phyloP scores from a whole-genome alignment of 2,113 vertebrate species.

The Phaethornis superciliosus region DNA sequence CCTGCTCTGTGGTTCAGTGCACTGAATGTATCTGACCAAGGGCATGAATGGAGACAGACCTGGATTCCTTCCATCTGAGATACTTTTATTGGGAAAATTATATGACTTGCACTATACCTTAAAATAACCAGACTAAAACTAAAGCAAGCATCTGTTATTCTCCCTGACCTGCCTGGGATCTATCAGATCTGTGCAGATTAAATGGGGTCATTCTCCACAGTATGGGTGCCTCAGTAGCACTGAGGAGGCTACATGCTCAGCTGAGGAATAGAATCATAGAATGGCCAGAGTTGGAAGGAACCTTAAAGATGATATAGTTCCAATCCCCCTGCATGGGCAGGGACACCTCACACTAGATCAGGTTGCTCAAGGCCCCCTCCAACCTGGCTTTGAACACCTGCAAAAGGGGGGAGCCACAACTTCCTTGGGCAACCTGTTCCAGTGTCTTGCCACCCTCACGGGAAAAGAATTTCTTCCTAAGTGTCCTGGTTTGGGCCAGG shows the following conservation, averaged over 20 bases:
- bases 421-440: too few relatives aligned
- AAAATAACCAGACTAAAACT: background rate
- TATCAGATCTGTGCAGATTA: background rate
- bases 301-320: too few relatives aligned
- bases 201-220: background rate
- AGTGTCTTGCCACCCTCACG: too few relatives aligned
- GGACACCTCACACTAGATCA: too few relatives aligned
- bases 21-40: accelerated
- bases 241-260: background rate
- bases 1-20: background rate
- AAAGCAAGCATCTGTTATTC: background rate
- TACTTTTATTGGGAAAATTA: background rate
- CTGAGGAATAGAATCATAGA: background rate
- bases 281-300: too few relatives aligned
- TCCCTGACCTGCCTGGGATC: background rate
- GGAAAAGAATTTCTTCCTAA: too few relatives aligned
- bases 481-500: too few relatives aligned
- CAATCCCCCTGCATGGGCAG: too few relatives aligned
- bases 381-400: too few relatives aligned
- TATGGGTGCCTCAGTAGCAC: background rate
- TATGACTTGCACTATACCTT: too few relatives aligned
- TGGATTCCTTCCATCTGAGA: background rate
- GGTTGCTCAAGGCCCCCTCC: too few relatives aligned
- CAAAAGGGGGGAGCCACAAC: too few relatives aligned
- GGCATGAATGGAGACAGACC: background rate